A percentile compares a stretch with the other conserved stretches of the same genome.
These are phyloP conservation scores for Crypturellus tataupa DNA, from an alignment of 2,797 vertebrate species.

Conservation along the genomic window DNA sequence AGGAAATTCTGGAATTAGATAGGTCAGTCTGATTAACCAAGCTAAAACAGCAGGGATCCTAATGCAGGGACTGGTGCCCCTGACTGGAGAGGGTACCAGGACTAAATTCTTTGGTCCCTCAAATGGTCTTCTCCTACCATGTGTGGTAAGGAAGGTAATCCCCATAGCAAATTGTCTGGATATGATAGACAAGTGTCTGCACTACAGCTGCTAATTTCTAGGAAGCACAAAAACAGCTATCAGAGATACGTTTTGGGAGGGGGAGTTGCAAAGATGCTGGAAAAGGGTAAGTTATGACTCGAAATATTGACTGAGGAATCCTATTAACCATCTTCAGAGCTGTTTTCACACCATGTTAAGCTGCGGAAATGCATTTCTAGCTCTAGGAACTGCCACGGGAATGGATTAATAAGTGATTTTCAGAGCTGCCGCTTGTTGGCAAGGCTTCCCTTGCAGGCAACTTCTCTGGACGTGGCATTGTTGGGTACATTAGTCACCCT, in stretches of 20 bases:
- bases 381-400: neutral
- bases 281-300: neutral
- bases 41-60: neutral
- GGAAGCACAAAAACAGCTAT: neutral
- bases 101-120: neutral
- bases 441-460: neutral
- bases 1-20: neutral
- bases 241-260: neutral
- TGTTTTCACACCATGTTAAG: neutral
- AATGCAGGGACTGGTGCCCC: neutral
- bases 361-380: neutral
- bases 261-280: fast-evolving
- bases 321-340: neutral
- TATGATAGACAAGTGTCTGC: neutral
- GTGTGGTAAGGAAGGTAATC: neutral
- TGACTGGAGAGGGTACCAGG: neutral
- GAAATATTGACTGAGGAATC: neutral
- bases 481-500: neutral
- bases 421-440: neutral
- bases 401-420: neutral
- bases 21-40: neutral
- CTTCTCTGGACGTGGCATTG: neutral
- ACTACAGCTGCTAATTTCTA: neutral
- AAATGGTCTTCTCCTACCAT: neutral
- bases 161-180: fast-evolving